phyloP scores from a whole-genome alignment of 2,113 vertebrate species.

The Heliornis fulica region DNA sequence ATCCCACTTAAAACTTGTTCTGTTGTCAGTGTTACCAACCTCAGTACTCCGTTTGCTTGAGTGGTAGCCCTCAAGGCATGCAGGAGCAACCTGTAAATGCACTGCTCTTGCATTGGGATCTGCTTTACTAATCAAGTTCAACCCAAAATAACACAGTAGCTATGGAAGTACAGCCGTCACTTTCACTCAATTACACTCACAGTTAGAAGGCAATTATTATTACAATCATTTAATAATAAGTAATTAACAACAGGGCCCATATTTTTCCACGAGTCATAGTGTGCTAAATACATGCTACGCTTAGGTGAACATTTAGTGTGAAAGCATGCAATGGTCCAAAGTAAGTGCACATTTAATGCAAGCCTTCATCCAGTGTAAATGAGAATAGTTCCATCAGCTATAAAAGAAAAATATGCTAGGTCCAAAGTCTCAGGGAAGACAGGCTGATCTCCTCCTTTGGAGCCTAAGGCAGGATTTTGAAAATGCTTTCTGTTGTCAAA shows the following conservation, averaged over 20 bases:
- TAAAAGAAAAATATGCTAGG: not conserved
- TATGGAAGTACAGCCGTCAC: not conserved
- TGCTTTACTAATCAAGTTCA: slow-evolving; percentile 20
- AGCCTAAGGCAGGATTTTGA: not conserved
- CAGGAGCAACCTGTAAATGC: not conserved
- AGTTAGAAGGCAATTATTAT: not conserved
- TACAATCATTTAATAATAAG: not conserved
- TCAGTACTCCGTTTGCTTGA: slow-evolving; percentile 23
- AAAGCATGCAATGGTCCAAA: not conserved
- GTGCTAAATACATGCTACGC: not conserved
- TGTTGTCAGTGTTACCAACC: not conserved
- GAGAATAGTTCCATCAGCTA: not conserved
- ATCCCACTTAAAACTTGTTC: slow-evolving; percentile 11
- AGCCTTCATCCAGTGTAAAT: not conserved
- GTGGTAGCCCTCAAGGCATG: slow-evolving; percentile 23
- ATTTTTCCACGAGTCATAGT: not conserved
- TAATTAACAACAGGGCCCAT: not conserved
- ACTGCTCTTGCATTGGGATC: not conserved
- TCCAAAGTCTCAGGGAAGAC: not conserved
- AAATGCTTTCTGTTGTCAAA: not conserved
- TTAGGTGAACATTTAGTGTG: not conserved
- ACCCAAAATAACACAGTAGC: not conserved
- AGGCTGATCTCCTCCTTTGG: not conserved
- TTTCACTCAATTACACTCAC: slow-evolving; percentile 7
- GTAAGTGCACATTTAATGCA: not conserved